phyloP scores from a whole-genome alignment of 2,113 vertebrate genomes.

The Sisor rabdophorus region DNA sequence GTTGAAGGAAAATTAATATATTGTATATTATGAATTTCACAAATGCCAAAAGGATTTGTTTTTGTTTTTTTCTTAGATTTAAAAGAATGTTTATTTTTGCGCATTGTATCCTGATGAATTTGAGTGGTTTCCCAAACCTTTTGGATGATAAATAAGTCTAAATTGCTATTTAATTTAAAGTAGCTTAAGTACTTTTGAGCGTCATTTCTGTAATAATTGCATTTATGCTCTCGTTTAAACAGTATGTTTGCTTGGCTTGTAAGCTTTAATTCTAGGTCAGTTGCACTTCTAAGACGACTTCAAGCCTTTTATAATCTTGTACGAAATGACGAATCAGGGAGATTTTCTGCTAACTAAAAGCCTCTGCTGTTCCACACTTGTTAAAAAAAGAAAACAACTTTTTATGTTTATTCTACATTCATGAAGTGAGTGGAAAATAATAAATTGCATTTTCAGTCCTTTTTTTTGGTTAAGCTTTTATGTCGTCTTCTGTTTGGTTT shows the following conservation, averaged over 20 bases:
- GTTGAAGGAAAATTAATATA: constrained; percentile 56
- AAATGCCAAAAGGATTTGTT: constrained; percentile 51
- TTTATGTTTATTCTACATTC: constrained; percentile 40
- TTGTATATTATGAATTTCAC: constrained; percentile 42
- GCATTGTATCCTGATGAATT: constrained; percentile 35
- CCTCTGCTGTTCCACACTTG: constrained; percentile 28
- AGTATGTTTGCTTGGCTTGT: constrained; percentile 7
- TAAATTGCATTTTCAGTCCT: constrained; percentile 4
- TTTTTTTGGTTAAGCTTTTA: constrained; percentile 21
- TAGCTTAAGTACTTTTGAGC: constrained; percentile 30
- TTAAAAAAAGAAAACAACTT: not conserved
- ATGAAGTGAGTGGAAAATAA: constrained; percentile 21
- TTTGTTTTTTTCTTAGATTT: constrained; percentile 36
- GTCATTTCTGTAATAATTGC: constrained; percentile 30
- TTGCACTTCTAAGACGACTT: not conserved
- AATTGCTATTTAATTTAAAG: constrained; percentile 41
- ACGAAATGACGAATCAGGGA: constrained; percentile 36
- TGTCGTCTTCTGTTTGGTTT: constrained; percentile 24
- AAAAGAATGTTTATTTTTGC: constrained; percentile 55
- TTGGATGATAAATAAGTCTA: constrained; percentile 20
- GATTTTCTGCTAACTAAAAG: constrained; percentile 40
- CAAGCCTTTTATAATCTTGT: constrained; percentile 17
- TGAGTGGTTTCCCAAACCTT: constrained; percentile 25
- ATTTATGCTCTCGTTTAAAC: constrained; percentile 4
- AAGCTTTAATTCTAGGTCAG: constrained; percentile 27